phyloP scores from a whole-genome alignment of 2,797 vertebrate genomes.

The Halcyon smyrnensis region DNA sequence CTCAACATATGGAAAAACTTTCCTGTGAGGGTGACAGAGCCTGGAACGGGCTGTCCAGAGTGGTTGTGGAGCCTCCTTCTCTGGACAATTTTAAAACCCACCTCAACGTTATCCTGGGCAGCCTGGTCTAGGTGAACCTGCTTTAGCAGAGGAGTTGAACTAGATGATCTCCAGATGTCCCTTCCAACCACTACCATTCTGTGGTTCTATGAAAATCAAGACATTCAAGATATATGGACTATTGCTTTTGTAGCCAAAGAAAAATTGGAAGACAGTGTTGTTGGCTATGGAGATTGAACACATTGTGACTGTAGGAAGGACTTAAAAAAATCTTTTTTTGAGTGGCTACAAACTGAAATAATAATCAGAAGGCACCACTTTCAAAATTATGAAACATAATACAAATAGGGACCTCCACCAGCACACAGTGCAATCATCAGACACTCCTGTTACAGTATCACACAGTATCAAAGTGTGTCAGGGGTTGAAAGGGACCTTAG shows the following conservation, averaged over 20 bases:
- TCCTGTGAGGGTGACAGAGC: no score
- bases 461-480: no score
- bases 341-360: background rate
- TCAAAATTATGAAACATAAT: background rate
- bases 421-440: background rate
- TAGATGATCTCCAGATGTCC: no score
- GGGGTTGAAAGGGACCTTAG: no score
- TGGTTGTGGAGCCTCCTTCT: no score
- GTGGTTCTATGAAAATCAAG: background rate
- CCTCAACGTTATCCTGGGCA: no score
- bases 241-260: background rate
- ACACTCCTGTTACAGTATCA: fast-evolving
- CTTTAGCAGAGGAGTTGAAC: no score
- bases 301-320: background rate
- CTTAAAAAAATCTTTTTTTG: background rate
- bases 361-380: background rate
- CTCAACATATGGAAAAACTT: no score
- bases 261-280: background rate
- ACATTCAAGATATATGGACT: background rate
- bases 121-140: no score
- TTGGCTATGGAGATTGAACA: background rate
- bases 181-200: no score
- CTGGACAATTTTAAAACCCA: no score
- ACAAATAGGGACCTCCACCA: fast-evolving
- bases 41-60: no score